phyloP scores from a whole-genome alignment of 2,888 invertebrate species.

The Desoria tigrina region DNA sequence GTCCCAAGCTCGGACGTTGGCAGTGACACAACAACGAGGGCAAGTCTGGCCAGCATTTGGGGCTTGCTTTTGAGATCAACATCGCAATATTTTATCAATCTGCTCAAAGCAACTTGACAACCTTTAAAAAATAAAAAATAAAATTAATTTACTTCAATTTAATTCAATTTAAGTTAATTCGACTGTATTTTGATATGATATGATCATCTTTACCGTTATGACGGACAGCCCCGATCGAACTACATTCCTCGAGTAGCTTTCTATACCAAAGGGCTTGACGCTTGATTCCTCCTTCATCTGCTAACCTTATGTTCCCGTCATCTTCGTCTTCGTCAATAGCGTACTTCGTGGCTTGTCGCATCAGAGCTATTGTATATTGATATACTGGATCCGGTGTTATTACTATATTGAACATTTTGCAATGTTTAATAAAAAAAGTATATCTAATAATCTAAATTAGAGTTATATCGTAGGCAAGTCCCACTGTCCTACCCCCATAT shows the following conservation, averaged over 20 bases:
- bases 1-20: conserved; percentile 49
- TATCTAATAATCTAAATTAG: not conserved
- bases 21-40: conserved; percentile 45
- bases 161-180: not conserved
- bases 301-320: not conserved
- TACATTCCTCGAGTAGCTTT: conserved; percentile 39
- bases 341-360: conserved; percentile 34
- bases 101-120: conserved; percentile 36
- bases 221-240: conserved; percentile 40
- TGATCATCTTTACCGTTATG: conserved; percentile 31
- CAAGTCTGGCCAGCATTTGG: conserved; percentile 43
- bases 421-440: not conserved
- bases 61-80: conserved; percentile 46
- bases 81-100: conserved; percentile 47
- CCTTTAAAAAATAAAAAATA: conserved; percentile 14
- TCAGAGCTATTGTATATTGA: conserved; percentile 41
- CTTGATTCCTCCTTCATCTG: conserved; percentile 21
- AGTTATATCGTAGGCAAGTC: not conserved
- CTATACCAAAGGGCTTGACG: conserved; percentile 47
- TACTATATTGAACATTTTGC: conserved; percentile 19
- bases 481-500: too few species aligned
- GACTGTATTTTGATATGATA: too few species aligned
- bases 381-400: conserved; percentile 42
- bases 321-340: conserved; percentile 22
- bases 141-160: too few species aligned